Evolutionary conservation across 2,113 vertebrate genomes (phyloP).

Genomic region (Semicossyphus pulcher): DNA sequence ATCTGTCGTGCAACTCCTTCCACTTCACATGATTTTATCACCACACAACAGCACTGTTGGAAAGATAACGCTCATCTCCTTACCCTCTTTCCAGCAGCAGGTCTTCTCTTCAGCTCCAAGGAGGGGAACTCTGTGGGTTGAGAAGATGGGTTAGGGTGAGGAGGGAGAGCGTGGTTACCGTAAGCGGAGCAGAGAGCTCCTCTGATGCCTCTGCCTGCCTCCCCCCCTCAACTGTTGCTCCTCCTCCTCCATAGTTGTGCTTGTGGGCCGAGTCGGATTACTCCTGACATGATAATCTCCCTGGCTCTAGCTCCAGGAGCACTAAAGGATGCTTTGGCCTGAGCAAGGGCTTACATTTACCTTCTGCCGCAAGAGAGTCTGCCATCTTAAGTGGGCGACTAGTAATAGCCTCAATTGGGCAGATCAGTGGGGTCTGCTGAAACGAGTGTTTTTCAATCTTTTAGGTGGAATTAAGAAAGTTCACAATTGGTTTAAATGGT

Average conservation of each 20-base stretch:
- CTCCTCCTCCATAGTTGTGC: conserved; percentile 77
- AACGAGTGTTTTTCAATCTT: conserved; percentile 64
- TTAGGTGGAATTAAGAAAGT: conserved; percentile 72
- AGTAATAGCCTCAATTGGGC: conserved; percentile 64
- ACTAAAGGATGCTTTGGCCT: conserved; percentile 81
- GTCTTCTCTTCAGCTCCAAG: conserved; percentile 50
- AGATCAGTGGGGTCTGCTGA: conserved; percentile 55
- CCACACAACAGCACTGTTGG: not conserved
- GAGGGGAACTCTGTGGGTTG: conserved; percentile 43
- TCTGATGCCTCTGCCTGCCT: conserved; percentile 72
- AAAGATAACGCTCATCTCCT: conserved; percentile 42
- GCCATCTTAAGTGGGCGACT: conserved; percentile 63
- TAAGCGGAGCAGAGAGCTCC: conserved; percentile 71
- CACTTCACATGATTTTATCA: conserved; percentile 3
- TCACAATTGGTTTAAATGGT: conserved; percentile 66
- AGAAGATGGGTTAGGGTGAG: conserved; percentile 71
- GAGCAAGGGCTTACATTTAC: conserved; percentile 75
- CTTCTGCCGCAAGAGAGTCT: conserved; percentile 70
- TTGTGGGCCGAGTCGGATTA: conserved; percentile 84
- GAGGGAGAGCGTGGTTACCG: conserved; percentile 69
- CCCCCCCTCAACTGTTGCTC: conserved; percentile 76
- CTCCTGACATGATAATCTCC: conserved; percentile 83
- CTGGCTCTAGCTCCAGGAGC: conserved; percentile 74
- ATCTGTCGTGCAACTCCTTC: conserved; percentile 38
- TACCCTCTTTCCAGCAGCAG: conserved; percentile 53